phyloP scores from a whole-genome alignment of 2,113 vertebrate genomes.

The Triplophysa rosa region DNA sequence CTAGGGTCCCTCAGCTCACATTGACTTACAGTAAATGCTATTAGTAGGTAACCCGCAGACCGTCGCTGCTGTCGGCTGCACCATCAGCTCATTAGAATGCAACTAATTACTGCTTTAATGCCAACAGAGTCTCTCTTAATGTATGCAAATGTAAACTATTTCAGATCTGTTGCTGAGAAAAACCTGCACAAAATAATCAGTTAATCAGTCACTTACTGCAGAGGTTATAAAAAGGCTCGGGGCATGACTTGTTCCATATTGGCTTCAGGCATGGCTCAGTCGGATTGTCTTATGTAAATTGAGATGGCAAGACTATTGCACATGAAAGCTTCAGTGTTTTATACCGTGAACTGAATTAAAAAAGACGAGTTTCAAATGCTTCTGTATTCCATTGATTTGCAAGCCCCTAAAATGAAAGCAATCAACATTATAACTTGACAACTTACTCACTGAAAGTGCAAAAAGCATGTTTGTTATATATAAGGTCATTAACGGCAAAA shows the following conservation, averaged over 20 bases:
- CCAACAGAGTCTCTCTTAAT: constrained; percentile 45
- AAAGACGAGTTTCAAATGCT: not conserved
- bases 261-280: not conserved
- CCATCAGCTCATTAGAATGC: constrained; percentile 44
- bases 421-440: no score
- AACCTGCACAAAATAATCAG: constrained; percentile 34
- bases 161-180: constrained; percentile 6
- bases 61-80: not conserved
- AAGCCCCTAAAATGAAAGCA: not conserved
- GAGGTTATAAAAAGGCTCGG: constrained; percentile 34
- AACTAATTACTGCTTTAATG: constrained; percentile 52
- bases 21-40: not conserved
- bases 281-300: constrained; percentile 17
- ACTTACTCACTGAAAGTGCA: no score
- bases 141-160: constrained; percentile 52
- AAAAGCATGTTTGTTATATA: no score
- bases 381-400: not conserved
- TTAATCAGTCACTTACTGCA: constrained; percentile 23
- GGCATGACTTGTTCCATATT: not conserved
- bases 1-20: not conserved
- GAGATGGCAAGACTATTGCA: not conserved
- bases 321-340: not conserved
- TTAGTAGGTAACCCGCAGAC: constrained; percentile 4
- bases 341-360: not conserved
- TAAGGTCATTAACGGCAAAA: no score